phyloP scores from a whole-genome alignment of 2,888 invertebrate genomes.

The Eudasyphora cyanicolor region DNA sequence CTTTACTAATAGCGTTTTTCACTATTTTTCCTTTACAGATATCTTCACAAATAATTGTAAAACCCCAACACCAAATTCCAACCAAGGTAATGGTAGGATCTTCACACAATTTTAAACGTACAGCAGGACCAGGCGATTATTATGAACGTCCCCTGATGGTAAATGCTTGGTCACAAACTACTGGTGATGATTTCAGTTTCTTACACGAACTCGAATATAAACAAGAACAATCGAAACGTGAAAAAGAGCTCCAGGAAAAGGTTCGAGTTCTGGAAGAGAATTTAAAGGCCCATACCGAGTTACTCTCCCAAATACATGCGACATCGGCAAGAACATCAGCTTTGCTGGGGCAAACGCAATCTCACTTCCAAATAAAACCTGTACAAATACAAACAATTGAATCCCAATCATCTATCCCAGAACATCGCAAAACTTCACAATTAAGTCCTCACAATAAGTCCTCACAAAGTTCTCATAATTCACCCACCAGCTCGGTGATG shows the following conservation, averaged over 20 bases:
- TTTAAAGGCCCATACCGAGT: slow-evolving; percentile 70
- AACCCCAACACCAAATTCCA: not conserved
- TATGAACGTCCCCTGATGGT: slow-evolving; percentile 67
- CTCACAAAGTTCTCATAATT: slow-evolving; percentile 5
- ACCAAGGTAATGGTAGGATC: slow-evolving; percentile 22
- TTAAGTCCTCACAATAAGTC: slow-evolving; percentile 13
- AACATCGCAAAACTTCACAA: slow-evolving; percentile 43
- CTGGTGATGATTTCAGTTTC: slow-evolving; percentile 70
- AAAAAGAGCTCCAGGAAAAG: slow-evolving; percentile 69
- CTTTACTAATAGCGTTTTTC: not conserved
- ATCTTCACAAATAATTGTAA: slow-evolving; percentile 4
- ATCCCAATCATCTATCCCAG: slow-evolving; percentile 52
- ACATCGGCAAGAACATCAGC: slow-evolving; percentile 49
- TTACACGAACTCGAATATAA: slow-evolving; percentile 61
- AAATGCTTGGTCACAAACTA: slow-evolving; percentile 74
- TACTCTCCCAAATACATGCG: slow-evolving; percentile 72
- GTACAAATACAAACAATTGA: slow-evolving; percentile 38
- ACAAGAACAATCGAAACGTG: slow-evolving; percentile 64
- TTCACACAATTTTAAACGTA: slow-evolving; percentile 39
- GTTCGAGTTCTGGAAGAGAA: slow-evolving; percentile 71
- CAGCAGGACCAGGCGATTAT: slow-evolving; percentile 28
- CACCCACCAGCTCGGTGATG: slow-evolving; percentile 46
- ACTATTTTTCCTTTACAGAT: not conserved
- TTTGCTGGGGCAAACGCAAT: slow-evolving; percentile 40
- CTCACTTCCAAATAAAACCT: slow-evolving; percentile 45